phyloP scores from a whole-genome alignment of 1,140 invertebrate genomes.

The Zaprionus vittiger region DNA sequence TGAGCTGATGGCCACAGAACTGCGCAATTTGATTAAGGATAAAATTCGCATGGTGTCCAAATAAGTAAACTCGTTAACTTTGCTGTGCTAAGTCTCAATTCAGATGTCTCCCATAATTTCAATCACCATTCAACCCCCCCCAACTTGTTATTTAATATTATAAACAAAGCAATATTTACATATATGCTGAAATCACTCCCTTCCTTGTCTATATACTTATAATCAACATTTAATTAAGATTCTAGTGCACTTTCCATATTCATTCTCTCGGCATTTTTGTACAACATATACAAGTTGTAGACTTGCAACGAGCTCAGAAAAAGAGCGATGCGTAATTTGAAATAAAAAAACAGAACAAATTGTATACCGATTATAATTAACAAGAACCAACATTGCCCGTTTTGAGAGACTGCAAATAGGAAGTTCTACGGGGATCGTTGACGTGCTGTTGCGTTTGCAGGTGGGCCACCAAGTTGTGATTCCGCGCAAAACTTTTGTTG shows the following conservation, averaged over 20 bases:
- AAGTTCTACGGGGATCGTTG: constrained; percentile 65
- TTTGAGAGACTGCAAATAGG: constrained; percentile 49
- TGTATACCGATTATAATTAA: constrained; percentile 35
- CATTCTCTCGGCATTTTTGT: constrained; percentile 53
- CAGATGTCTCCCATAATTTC: constrained; percentile 12
- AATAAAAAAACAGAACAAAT: constrained; percentile 64
- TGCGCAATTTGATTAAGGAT: constrained; percentile 79
- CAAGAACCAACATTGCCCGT: background rate
- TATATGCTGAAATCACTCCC: constrained; percentile 11
- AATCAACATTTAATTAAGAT: constrained; percentile 43
- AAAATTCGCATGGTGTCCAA: constrained; percentile 81
- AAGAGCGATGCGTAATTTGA: constrained; percentile 40
- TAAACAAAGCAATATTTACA: constrained; percentile 43
- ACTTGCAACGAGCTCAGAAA: constrained; percentile 37
- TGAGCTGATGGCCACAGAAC: constrained; percentile 77
- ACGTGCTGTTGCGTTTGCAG: constrained; percentile 75
- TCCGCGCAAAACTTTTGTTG: constrained; percentile 72
- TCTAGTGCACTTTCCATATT: constrained; percentile 37
- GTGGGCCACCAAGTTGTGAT: constrained; percentile 77
- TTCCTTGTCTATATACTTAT: constrained; percentile 16
- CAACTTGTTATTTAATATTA: constrained; percentile 78
- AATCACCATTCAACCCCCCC: constrained; percentile 37
- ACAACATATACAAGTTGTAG: constrained; percentile 65
- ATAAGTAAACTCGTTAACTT: constrained; percentile 50
- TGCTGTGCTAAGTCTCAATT: constrained; percentile 63